These are phyloP conservation scores for Motacilla alba DNA, from an alignment of 2,113 vertebrate species.

Conservation along the genomic window DNA sequence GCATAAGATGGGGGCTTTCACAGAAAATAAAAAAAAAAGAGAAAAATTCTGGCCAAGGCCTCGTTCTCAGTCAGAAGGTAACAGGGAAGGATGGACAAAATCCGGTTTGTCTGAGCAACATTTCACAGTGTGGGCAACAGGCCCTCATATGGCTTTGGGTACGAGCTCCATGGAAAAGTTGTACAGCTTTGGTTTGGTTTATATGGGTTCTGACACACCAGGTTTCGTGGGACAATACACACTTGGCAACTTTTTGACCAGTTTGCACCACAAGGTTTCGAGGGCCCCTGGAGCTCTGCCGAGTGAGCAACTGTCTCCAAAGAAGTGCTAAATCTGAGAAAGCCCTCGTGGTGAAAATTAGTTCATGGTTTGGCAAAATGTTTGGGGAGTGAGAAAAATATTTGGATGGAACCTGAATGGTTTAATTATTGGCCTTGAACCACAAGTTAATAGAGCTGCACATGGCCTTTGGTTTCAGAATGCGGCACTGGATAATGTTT, in stretches of 20 bases:
- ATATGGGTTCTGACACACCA: slow-evolving; percentile 12
- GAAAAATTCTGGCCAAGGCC: background rate
- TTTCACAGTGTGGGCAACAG: background rate
- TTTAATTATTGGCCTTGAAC: slow-evolving; percentile 50
- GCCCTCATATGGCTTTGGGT: background rate
- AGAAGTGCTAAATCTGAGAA: slow-evolving; percentile 20
- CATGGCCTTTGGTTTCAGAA: slow-evolving; percentile 29
- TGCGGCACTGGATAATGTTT: slow-evolving; percentile 36
- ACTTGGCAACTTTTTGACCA: background rate
- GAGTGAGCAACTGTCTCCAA: slow-evolving; percentile 48
- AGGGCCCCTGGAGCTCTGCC: slow-evolving; percentile 34
- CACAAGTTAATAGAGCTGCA: slow-evolving; percentile 26
- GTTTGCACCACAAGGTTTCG: background rate
- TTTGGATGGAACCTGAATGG: slow-evolving; percentile 27
- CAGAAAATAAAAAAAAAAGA: background rate
- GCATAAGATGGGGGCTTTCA: background rate
- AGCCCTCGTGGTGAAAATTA: slow-evolving; percentile 43
- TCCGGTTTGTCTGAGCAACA: background rate
- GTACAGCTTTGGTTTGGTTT: slow-evolving; percentile 14
- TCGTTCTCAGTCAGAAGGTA: background rate
- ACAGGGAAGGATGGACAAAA: background rate
- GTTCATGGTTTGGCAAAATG: slow-evolving; percentile 63
- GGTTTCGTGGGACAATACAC: background rate
- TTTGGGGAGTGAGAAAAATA: slow-evolving; percentile 32
- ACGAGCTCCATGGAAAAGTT: slow-evolving; percentile 29